Evolutionary conservation across 2,113 vertebrate species (phyloP), one percentile per base, ranked within the genome.

Genomic region (Ctenodactylus gundi): DNA sequence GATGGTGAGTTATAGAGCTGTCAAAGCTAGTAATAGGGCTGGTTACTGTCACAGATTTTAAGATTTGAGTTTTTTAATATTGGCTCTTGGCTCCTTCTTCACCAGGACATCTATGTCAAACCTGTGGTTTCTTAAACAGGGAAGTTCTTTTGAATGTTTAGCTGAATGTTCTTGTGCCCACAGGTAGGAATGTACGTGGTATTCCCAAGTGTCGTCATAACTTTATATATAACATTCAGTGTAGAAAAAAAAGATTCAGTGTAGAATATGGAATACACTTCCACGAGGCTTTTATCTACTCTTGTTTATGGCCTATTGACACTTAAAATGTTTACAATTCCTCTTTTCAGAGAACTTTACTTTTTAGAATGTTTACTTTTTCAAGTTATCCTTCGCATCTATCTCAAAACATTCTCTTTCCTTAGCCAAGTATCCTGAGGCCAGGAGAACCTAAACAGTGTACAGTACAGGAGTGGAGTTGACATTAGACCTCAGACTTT

Each of bases 401-500:
- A 20, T 31, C 17, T 89, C 17, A 72, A 84, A n/a, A 95, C 90
- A 84, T 64, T 80, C 10, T 94, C 34, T 93, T 64, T 86, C 18
- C 18, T 60, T 15, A 31, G 6, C 64, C 60, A 58, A 64, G 6
- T 29, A 78, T 51, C 18, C 39, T 39, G 85, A 83, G 25, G 2
- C 29, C 94, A n/a, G 4, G 29, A 90, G 55, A 95, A 85, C 3
- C 70, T 85, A 73, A 85, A 34, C 81, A 85, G 65, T 57, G 6
- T 31, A 21, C 1, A 75, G 53, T 64, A 58, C 11, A 70, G 7
- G 53, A 12, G 18, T 90, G 53, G 34, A 76, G 7, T 41, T 94
- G 76, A 95, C 21, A 44, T 84, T 23, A 62, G 77, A 92, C 90
- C 36, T 93, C 49, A 85, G 34, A 90, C 87, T 65, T 90, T 81